These are phyloP conservation scores for Cherax quadricarinatus DNA, from an alignment of 1,140 invertebrate genomes.

Conservation along the genomic window DNA sequence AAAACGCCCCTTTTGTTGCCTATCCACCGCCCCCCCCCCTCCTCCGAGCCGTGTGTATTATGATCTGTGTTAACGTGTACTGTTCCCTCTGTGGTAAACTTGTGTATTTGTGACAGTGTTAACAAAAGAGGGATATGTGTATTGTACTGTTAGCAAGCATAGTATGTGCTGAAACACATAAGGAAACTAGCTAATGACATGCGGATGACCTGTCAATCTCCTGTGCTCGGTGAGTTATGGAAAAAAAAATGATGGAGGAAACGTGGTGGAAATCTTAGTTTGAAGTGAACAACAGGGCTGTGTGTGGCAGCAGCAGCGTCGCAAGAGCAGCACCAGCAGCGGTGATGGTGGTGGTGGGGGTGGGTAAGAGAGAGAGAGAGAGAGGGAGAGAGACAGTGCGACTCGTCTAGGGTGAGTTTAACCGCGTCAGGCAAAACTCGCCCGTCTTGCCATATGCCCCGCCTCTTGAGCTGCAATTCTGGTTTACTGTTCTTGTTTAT, in stretches of 20 bases:
- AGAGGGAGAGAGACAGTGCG: conserved; percentile 14
- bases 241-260: not conserved
- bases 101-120: not conserved
- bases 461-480: conserved; percentile 1
- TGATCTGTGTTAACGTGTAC: not conserved
- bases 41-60: not conserved
- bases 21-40: not conserved
- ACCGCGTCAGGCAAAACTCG: conserved; percentile 37
- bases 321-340: not conserved
- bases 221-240: not conserved
- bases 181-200: not conserved
- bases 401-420: conserved; percentile 39
- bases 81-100: not conserved
- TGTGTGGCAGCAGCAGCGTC: not conserved
- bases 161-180: not conserved
- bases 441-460: conserved; percentile 26
- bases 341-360: not conserved
- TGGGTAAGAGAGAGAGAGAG: conserved; percentile 16
- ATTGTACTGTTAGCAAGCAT: not conserved
- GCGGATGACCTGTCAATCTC: not conserved
- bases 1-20: conserved; percentile 7
- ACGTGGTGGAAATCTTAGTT: not conserved
- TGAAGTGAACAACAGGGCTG: not conserved
- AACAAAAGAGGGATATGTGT: not conserved
- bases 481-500: not conserved